phyloP scores from a whole-genome alignment of 2,113 vertebrate species.

The Marmota monax region DNA sequence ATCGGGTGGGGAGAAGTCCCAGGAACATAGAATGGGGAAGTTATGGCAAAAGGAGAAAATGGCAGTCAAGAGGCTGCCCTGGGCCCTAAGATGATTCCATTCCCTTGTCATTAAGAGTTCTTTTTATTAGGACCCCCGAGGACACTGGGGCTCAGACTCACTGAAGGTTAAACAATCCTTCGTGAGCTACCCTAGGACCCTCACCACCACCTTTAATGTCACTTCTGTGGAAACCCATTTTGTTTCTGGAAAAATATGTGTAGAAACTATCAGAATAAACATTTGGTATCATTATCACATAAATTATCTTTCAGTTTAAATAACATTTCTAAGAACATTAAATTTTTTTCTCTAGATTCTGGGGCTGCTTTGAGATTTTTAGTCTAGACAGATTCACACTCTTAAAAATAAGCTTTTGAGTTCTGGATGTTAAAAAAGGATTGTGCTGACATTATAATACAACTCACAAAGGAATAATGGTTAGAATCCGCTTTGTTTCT shows the following conservation, averaged over 20 bases:
- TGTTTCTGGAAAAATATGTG: background rate
- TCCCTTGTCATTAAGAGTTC: background rate
- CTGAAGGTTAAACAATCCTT: background rate
- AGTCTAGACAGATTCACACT: constrained; percentile 60
- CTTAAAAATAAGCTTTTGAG: constrained; percentile 61
- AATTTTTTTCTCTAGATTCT: background rate
- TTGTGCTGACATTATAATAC: constrained; percentile 17
- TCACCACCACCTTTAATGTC: background rate
- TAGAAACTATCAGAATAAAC: background rate
- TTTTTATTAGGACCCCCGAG: background rate
- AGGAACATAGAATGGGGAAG: background rate
- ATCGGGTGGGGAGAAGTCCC: background rate
- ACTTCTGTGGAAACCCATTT: background rate
- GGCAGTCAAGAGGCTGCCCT: background rate
- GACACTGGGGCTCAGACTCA: background rate
- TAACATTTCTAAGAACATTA: constrained; percentile 44
- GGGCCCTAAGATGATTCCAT: background rate
- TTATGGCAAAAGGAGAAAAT: background rate
- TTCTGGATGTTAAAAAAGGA: constrained; percentile 65
- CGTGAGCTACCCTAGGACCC: background rate
- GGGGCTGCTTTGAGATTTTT: constrained; percentile 31
- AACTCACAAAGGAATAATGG: constrained; percentile 41
- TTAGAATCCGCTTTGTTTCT: constrained; percentile 12
- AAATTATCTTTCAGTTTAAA: constrained; percentile 55
- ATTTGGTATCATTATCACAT: background rate